Percentiles rank a stretch among this genome's conserved stretches.
Conservation (phyloP, 2,113 vertebrate genomes). For the Petroica traversi region DNA sequence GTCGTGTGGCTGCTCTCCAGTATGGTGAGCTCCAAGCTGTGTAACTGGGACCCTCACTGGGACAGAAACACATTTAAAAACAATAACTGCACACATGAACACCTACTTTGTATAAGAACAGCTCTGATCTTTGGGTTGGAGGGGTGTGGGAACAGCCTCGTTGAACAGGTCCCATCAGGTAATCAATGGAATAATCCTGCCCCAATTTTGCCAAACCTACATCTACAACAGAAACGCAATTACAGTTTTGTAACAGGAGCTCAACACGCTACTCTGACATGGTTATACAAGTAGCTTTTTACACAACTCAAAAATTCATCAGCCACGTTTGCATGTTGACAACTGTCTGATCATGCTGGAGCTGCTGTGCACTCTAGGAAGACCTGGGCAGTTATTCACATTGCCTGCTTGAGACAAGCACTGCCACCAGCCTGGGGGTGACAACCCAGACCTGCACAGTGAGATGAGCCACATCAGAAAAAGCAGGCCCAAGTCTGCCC, state of each 20-base stretch:
- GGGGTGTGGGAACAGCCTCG: not conserved
- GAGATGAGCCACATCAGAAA: not conserved
- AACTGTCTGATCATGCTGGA: not conserved
- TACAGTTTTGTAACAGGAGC: slow-evolving; percentile 15
- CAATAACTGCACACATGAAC: not conserved
- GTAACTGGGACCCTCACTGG: not conserved
- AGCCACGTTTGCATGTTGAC: not conserved
- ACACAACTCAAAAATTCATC: not conserved
- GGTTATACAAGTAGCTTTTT: slow-evolving; percentile 6
- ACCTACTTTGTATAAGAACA: not conserved
- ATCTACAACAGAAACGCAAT: not conserved
- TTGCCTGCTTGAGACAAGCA: not conserved
- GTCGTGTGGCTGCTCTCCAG: not conserved
- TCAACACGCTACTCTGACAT: not conserved
- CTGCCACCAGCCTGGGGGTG: not conserved
- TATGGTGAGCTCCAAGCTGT: not conserved
- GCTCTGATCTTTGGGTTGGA: not conserved
- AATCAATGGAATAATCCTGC: slow-evolving; percentile 17
- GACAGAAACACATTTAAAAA: not conserved
- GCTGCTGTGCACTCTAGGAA: not conserved
- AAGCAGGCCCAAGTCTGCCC: not conserved
- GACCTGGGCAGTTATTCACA: not conserved
- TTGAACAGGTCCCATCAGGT: not conserved
- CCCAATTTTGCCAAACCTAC: not conserved
- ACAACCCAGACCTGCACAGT: not conserved